Evolutionary conservation across 2,888 invertebrate genomes (phyloP), one percentile per base, ranked within the genome.

Genomic region (Listrodromus nycthemerus): DNA sequence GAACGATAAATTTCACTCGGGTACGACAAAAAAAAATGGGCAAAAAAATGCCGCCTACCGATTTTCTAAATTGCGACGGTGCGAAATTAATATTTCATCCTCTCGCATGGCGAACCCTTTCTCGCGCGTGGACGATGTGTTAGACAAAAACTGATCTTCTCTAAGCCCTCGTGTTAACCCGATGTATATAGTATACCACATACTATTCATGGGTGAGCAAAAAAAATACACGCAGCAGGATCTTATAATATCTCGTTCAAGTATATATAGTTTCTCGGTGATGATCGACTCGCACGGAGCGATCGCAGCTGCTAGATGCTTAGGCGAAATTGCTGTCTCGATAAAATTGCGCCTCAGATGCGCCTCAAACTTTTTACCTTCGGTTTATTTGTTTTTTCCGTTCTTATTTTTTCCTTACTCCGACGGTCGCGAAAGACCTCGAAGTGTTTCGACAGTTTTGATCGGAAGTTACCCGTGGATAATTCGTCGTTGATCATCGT

Each of bases 301-400:
- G 80, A 69, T 37, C 61, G 90, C 90, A 89, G 89, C 90, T 88
- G 90, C 89, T 85, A 79, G 85, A 86, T 86, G 86, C 88, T 89
- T 86, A 87, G 87, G 80, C 86, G 55, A 90, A 89, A 90, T 91
- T 90, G 87, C 86, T 79, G 85, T 83, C 77, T 50, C 86, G 88
- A 87, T 86, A 85, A 89, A 87, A 90, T 87, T 87, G 87, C 85
- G 81, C 80, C n/a, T n/a, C n/a, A n/a, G 71, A 84, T 77, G 66
- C n/a, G 73, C 19, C 63, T 55, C 61, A 52, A 48, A 41, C 30
- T 67, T 77, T 67, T 77, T 61, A 61, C 37, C 52, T 33, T 37
- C 16, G 61, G 50, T 55, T 45, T 21, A 37, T 37, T 37, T 37
- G 1, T 37, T 37, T 37, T 37, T 37, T 37, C 37, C 10, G 8